These are phyloP conservation scores for Chironomus striatipennis DNA, from an alignment of 1,140 invertebrate species.

Conservation along the genomic window DNA sequence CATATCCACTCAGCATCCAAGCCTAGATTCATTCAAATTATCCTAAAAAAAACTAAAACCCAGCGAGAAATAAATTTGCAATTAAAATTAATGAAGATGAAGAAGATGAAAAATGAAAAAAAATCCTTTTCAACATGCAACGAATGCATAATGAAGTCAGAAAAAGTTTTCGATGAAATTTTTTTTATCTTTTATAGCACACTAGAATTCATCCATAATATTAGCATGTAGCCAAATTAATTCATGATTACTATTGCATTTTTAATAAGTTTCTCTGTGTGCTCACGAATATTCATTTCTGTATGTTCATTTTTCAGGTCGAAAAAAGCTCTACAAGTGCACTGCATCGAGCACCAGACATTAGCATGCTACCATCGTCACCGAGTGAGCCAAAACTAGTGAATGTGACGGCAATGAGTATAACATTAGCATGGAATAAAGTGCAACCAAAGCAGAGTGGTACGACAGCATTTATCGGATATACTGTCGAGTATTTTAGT, in stretches of 20 bases:
- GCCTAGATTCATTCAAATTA: no score
- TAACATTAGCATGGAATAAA: slow-evolving; percentile 73
- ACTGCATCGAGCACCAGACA: slow-evolving; percentile 63
- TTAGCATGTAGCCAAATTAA: background rate
- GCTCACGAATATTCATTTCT: no score
- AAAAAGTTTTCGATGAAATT: background rate
- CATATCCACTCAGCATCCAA: no score
- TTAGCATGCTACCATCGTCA: slow-evolving; percentile 65
- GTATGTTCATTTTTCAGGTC: slow-evolving; percentile 33
- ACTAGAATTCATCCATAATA: slow-evolving; percentile 11
- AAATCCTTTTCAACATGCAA: no score
- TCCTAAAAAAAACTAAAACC: no score
- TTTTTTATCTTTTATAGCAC: background rate
- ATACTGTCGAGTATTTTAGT: slow-evolving; percentile 82
- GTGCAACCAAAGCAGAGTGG: slow-evolving; percentile 47
- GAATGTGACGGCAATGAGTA: slow-evolving; percentile 66
- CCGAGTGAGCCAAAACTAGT: slow-evolving; percentile 62
- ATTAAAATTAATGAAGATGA: background rate
- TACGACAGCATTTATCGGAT: slow-evolving; percentile 44
- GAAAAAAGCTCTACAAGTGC: slow-evolving; percentile 47
- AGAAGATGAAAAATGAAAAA: no score
- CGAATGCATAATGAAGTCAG: no score
- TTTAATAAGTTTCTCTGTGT: background rate
- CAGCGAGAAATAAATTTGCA: background rate
- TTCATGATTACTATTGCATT: background rate